These are phyloP conservation scores for Calameuta pallipes DNA, from an alignment of 2,888 invertebrate genomes.

Conservation along the genomic window DNA sequence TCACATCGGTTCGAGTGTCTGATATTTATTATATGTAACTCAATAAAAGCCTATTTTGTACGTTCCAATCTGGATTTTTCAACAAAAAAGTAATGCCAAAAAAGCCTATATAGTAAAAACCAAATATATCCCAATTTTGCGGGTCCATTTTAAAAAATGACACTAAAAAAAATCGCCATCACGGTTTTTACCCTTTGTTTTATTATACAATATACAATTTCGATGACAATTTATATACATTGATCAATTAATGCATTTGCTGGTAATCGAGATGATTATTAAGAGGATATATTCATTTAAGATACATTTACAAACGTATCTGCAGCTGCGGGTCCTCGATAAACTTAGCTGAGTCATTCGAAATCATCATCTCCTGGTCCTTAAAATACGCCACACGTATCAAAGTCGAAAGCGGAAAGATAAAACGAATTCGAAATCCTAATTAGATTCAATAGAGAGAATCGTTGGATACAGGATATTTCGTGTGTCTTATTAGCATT, in stretches of 20 bases:
- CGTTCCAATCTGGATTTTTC: background rate
- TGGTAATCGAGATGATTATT: background rate
- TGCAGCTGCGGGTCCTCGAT: background rate
- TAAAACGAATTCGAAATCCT: background rate
- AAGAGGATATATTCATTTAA: background rate
- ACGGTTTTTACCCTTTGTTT: conserved; percentile 2
- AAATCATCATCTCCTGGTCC: background rate
- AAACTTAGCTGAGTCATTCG: background rate
- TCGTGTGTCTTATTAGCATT: background rate
- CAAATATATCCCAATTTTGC: background rate
- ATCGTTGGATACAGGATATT: background rate
- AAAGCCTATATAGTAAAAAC: background rate
- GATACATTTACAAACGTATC: background rate
- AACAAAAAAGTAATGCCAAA: background rate
- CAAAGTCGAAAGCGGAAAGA: background rate
- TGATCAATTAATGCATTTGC: background rate
- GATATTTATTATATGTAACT: conserved; percentile 18
- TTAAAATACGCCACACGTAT: background rate
- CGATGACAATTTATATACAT: conserved; percentile 1
- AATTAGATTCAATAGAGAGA: background rate
- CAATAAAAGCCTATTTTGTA: conserved; percentile 18
- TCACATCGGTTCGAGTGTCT: conserved; percentile 15
- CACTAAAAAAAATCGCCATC: background rate
- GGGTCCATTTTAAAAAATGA: background rate
- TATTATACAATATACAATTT: conserved; percentile 19